Percentiles rank a stretch among this genome's conserved stretches.
These are phyloP conservation scores for Blastomussa wellsi DNA, from an alignment of 92 coral and sea anemone genomes.

Conservation along the genomic window DNA sequence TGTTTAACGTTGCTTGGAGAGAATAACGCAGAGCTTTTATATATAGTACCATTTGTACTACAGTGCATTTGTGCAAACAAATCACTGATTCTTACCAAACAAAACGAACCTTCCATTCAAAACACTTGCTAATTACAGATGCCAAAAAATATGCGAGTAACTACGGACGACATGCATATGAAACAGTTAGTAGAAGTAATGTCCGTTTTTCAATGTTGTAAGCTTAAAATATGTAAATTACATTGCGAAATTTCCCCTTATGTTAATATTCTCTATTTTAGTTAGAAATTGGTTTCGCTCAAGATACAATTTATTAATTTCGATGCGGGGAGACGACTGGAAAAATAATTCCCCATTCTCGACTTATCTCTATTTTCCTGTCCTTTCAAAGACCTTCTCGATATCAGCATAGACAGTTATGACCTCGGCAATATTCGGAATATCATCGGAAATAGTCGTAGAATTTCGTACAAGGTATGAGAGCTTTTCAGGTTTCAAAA, in stretches of 20 bases:
- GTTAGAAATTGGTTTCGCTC: too few relatives aligned
- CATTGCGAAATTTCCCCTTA: neutral
- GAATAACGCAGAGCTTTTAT: neutral
- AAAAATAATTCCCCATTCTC: too few relatives aligned
- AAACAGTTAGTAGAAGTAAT: neutral
- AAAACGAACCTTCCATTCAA: neutral
- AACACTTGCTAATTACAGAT: neutral
- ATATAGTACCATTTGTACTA: neutral
- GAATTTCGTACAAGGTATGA: neutral
- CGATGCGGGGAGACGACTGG: too few relatives aligned
- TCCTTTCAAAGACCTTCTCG: too few relatives aligned
- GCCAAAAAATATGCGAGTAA: neutral
- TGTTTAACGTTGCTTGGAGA: neutral
- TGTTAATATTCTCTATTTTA: neutral
- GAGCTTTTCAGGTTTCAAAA: too few relatives aligned
- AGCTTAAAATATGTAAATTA: neutral
- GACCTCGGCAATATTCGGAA: neutral
- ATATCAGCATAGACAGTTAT: too few relatives aligned
- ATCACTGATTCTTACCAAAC: neutral
- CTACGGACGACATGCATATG: neutral
- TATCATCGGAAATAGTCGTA: neutral
- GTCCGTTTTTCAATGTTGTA: neutral
- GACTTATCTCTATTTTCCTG: too few relatives aligned
- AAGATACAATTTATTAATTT: too few relatives aligned
- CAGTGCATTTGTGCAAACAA: slow-evolving; percentile 2